These are phyloP conservation scores for Drosophila equinoxialis DNA, from an alignment of 1,140 invertebrate genomes.

Conservation along the genomic window DNA sequence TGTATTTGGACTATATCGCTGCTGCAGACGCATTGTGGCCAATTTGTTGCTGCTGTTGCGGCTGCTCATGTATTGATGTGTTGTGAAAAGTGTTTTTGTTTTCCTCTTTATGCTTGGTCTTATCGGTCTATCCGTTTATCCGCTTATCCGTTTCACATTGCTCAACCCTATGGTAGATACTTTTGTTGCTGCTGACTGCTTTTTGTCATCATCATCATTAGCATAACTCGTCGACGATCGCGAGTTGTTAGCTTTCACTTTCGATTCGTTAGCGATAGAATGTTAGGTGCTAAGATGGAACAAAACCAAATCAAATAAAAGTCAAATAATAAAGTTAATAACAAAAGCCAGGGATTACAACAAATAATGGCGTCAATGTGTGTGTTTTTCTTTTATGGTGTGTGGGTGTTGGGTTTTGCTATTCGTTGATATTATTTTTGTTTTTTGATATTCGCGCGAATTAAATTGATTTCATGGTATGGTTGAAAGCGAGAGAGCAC, in stretches of 20 bases:
- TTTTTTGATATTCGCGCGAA: conserved; percentile 47
- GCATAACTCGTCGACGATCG: conserved; percentile 49
- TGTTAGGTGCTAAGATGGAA: conserved; percentile 43
- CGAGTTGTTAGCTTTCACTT: conserved; percentile 69
- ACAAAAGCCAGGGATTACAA: conserved; percentile 29
- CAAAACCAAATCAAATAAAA: conserved; percentile 36
- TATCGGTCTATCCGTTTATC: conserved; percentile 21
- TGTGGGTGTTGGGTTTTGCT: conserved; percentile 35
- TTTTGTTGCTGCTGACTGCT: conserved; percentile 9
- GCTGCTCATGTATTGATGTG: conserved; percentile 23
- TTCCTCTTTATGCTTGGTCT: neutral
- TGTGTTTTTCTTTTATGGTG: neutral
- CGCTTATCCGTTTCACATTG: conserved; percentile 31
- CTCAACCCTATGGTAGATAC: conserved; percentile 15
- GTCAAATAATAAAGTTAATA: conserved; percentile 31
- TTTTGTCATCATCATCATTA: conserved; percentile 15
- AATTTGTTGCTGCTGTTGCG: conserved; percentile 31
- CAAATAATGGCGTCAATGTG: conserved; percentile 3
- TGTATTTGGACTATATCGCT: conserved; percentile 51
- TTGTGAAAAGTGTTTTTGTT: neutral
- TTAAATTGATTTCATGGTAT: conserved; percentile 46
- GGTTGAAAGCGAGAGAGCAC: conserved; percentile 11
- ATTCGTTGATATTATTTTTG: conserved; percentile 44
- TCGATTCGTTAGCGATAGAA: conserved; percentile 67
- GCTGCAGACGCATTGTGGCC: conserved; percentile 68